Evolutionary conservation across 2,113 vertebrate genomes (phyloP), one percentile per base, ranked within the genome.

Genomic region (Lutjanus erythropterus): DNA sequence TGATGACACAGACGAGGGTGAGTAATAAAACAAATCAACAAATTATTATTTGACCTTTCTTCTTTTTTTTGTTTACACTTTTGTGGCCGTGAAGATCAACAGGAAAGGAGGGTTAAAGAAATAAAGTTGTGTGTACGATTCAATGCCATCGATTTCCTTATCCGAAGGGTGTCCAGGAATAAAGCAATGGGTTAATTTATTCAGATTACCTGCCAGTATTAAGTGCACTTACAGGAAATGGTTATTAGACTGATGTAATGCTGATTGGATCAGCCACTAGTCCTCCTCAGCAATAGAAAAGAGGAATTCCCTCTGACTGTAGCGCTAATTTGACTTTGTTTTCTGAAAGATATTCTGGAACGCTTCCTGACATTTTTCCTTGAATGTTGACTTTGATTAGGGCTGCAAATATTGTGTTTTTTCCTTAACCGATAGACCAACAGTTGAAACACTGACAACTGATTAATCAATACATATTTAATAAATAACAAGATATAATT

Each of bases 1-100:
- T 0, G 83, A 95, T 18, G 95, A 95, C 79, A 95, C 91, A 0
- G 96, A 95, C 0, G 97, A 99, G 0, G 97, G 98, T 99, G 92
- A 97, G 97, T 84, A 2, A n/a, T 5, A 19, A 75, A 67, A 37
- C 33, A 14, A 19, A 10, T 9, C 11, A 53, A n/a, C n/a, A 15
- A 29, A 33, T 18, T 58, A 15, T 66, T 31, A 2, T 47, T 3
- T 33, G 46, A 46, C 15, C 15, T 67, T 47, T 55, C 7, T 6
- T 29, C 9, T 6, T 16, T 29, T 60, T 55, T 25, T 0, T 59
- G 1, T 46, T 5, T 69, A 23, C 7, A 6, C n/a, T 39, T 68
- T 62, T 69, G 0, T 35, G 7, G 14, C 11, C 53, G 37, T 8
- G 15, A 52, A 12, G 25, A 6, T n/a, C 29, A 39, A 50, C 7